Evolutionary conservation across 2,113 vertebrate genomes (phyloP).

Genomic region (Theristicus caerulescens): DNA sequence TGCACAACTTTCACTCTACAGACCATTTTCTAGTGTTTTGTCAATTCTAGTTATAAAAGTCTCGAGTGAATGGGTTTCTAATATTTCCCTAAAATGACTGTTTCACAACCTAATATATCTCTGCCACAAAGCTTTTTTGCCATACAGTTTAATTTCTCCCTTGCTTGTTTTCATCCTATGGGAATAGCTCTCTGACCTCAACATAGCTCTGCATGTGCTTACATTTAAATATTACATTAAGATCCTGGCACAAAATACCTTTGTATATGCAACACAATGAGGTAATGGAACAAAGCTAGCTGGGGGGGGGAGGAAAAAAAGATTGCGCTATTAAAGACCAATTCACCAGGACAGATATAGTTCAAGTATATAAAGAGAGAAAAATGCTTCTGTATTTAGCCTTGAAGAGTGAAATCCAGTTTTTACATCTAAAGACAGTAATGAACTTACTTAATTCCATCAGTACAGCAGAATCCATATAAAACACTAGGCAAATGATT

Average conservation of each 20-base stretch:
- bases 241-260: background rate
- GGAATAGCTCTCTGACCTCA: background rate
- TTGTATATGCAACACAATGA: background rate
- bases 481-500: background rate
- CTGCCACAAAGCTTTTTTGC: background rate
- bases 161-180: background rate
- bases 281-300: background rate
- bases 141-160: background rate
- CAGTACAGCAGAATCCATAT: background rate
- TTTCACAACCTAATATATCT: background rate
- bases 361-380: background rate
- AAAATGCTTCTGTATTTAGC: background rate
- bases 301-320: background rate
- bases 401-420: background rate
- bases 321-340: background rate
- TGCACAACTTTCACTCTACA: background rate
- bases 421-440: background rate
- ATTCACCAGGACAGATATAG: background rate
- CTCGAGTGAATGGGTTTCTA: background rate
- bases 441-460: background rate
- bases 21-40: background rate
- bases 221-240: background rate
- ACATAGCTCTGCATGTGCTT: background rate
- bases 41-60: background rate
- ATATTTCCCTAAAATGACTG: background rate